These are phyloP conservation scores for Camponotus fellah DNA, from an alignment of 2,888 invertebrate species.

Conservation along the genomic window DNA sequence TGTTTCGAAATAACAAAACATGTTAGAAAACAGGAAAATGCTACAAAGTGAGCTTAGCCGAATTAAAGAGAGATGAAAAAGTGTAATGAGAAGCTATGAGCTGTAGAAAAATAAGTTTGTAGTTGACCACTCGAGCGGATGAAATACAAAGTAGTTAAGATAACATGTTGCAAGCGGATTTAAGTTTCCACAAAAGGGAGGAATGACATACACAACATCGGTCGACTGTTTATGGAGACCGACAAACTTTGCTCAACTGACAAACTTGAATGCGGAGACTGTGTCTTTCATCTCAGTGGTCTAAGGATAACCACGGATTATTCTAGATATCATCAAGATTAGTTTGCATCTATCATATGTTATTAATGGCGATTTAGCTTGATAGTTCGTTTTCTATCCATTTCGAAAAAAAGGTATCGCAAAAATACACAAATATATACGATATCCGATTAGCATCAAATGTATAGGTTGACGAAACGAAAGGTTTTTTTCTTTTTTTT, in stretches of 20 bases:
- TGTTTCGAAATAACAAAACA: conserved; percentile 19
- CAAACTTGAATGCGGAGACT: conserved; percentile 1
- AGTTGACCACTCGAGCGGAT: conserved; percentile 15
- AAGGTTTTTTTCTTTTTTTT: background rate
- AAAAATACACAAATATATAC: conserved; percentile 25
- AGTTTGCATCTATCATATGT: conserved; percentile 1
- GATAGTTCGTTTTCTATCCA: background rate
- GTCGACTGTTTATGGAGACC: background rate
- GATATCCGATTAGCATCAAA: background rate
- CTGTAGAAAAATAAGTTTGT: background rate
- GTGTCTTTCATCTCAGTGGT: background rate
- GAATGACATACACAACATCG: background rate
- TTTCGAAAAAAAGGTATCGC: background rate
- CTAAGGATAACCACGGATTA: conserved; percentile 6
- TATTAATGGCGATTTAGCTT: conserved; percentile 26
- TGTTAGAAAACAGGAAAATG: background rate
- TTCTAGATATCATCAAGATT: conserved; percentile 12
- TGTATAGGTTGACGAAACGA: background rate
- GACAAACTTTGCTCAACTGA: conserved; percentile 5
- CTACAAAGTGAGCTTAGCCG: background rate
- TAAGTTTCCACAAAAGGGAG: conserved; percentile 1
- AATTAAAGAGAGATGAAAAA: conserved; percentile 43
- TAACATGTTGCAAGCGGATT: conserved; percentile 26
- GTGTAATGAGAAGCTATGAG: background rate
- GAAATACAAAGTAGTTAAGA: conserved; percentile 17